phyloP scores from a whole-genome alignment of 1,140 invertebrate genomes.

The Theocolax elegans region DNA sequence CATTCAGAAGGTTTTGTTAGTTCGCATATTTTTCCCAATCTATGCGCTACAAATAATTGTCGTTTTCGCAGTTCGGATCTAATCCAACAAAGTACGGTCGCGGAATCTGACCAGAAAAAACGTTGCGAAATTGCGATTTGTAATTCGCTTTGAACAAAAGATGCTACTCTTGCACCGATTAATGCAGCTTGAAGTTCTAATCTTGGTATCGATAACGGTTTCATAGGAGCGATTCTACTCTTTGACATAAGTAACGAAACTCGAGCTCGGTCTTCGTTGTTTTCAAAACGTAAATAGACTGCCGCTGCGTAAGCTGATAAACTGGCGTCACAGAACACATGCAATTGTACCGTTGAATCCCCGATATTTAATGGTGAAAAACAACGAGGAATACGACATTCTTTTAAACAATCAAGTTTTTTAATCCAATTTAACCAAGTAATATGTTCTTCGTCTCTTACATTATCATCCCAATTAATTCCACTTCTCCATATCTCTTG shows the following conservation, averaged over 20 bases:
- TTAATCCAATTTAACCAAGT: slow-evolving; percentile 20
- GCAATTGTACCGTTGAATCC: slow-evolving; percentile 40
- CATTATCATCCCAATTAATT: slow-evolving; percentile 59
- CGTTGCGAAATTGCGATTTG: not conserved
- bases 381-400: not conserved
- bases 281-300: slow-evolving; percentile 4
- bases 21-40: slow-evolving; percentile 53
- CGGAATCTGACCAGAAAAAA: slow-evolving; percentile 2
- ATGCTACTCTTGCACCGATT: not conserved
- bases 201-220: slow-evolving; percentile 1
- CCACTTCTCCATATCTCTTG: slow-evolving; percentile 61
- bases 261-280: not conserved
- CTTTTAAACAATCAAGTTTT: not conserved
- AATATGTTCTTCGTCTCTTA: slow-evolving; percentile 16
- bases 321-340: slow-evolving; percentile 54
- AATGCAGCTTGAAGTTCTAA: slow-evolving; percentile 23
- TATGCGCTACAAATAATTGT: slow-evolving; percentile 47
- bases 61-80: slow-evolving; percentile 46
- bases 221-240: slow-evolving; percentile 6
- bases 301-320: slow-evolving; percentile 5
- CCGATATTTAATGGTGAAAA: too few relatives aligned
- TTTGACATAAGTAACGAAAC: slow-evolving; percentile 2
- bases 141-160: not conserved
- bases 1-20: slow-evolving; percentile 46
- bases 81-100: slow-evolving; percentile 54